A percentile compares a stretch with the other conserved stretches of the same genome.
Evolutionary conservation across 2,113 vertebrate genomes (phyloP).

Genomic region (Chelonoidis abingdonii): DNA sequence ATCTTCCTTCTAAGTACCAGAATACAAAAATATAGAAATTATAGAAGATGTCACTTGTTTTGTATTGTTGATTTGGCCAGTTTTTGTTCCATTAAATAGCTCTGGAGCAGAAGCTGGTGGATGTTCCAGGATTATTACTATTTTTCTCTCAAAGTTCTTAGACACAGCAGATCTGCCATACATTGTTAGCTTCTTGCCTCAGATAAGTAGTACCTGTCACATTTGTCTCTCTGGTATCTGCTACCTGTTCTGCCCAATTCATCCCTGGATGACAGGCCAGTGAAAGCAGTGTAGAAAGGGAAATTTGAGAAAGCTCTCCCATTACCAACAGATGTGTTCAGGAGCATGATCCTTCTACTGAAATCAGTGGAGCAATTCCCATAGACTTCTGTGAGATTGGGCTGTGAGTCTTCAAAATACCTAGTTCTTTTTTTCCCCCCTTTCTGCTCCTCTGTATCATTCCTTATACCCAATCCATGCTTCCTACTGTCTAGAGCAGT

Average conservation of each 20-base stretch:
- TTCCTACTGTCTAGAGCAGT: not conserved
- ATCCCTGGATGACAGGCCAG: not conserved
- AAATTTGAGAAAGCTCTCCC: not conserved
- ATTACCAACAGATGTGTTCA: not conserved
- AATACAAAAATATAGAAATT: accelerated
- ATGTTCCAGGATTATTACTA: accelerated
- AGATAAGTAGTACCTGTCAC: not conserved
- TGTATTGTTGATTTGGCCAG: not conserved
- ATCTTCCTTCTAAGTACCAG: not conserved
- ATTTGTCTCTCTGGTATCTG: not conserved
- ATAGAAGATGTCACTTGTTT: not conserved
- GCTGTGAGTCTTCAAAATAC: not conserved
- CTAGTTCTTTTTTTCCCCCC: accelerated
- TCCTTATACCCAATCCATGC: not conserved
- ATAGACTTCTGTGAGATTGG: not conserved
- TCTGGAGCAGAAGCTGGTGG: not conserved
- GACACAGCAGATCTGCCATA: not conserved
- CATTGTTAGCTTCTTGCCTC: not conserved
- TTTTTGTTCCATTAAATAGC: not conserved
- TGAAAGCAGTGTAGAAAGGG: not conserved
- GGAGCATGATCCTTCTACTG: not conserved
- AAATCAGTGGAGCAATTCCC: not conserved
- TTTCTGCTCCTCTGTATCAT: not conserved
- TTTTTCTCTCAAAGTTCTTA: not conserved
- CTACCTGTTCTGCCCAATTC: not conserved